Conservation (phyloP, 2,113 vertebrate genomes). For the Corythornis cristatus region DNA sequence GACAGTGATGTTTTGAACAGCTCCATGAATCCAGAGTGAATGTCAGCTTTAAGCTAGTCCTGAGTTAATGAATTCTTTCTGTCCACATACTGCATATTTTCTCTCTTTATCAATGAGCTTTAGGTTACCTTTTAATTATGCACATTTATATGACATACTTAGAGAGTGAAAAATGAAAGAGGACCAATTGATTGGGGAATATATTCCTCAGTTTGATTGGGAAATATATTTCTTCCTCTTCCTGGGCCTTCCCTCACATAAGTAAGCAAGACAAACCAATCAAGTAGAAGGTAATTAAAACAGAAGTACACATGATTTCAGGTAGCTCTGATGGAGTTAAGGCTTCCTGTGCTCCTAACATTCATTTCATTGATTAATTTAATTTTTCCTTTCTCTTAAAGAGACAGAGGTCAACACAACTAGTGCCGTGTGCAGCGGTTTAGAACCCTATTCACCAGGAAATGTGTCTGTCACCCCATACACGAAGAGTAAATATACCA, state of each 20-base stretch:
- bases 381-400: accelerated
- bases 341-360: not conserved
- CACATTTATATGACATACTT: not conserved
- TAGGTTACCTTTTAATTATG: not conserved
- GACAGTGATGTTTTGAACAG: not conserved
- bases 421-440: accelerated
- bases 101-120: not conserved
- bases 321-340: not conserved
- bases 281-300: not conserved
- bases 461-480: not conserved
- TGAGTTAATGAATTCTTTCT: not conserved
- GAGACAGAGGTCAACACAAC: accelerated
- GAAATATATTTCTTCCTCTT: not conserved
- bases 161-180: not conserved
- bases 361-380: not conserved
- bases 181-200: not conserved
- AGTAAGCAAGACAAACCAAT: not conserved
- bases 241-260: not conserved
- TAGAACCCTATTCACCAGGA: accelerated
- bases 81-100: not conserved
- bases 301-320: not conserved
- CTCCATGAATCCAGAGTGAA: not conserved
- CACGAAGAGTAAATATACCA: accelerated
- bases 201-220: not conserved
- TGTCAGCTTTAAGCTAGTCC: not conserved